Percentiles rank a stretch among this genome's conserved stretches.
Evolutionary conservation across 2,888 invertebrate genomes (phyloP).

Genomic region (Morinoia aosen): DNA sequence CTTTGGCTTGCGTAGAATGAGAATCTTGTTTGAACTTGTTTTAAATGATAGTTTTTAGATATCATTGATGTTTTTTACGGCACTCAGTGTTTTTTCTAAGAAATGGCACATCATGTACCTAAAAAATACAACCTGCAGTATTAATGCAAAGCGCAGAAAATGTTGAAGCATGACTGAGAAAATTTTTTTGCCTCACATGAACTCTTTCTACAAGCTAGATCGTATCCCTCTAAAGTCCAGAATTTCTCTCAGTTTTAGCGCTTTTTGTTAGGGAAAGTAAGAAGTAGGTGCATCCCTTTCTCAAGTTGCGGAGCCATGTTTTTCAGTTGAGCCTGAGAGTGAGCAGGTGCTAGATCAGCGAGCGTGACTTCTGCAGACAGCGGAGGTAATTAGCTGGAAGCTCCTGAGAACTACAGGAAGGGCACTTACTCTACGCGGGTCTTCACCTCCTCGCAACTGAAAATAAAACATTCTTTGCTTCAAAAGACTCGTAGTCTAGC

Average conservation of each 20-base stretch:
- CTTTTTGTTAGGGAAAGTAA: background rate
- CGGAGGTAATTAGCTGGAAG: conserved; percentile 40
- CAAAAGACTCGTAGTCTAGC: background rate
- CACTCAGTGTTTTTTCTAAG: background rate
- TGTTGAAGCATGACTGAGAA: background rate
- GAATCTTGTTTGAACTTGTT: background rate
- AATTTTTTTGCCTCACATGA: background rate
- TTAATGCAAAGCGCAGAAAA: background rate
- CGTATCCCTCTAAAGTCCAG: background rate
- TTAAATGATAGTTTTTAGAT: background rate
- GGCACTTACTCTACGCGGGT: background rate
- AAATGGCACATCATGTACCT: background rate
- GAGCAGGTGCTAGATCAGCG: conserved; percentile 40
- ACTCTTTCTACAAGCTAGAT: background rate
- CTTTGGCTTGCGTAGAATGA: background rate
- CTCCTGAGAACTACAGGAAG: background rate
- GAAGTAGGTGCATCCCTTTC: conserved; percentile 4
- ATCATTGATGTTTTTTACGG: background rate
- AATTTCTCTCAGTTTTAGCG: background rate
- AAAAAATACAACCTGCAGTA: background rate
- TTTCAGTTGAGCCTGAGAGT: conserved; percentile 14
- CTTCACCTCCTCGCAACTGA: background rate
- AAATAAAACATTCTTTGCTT: background rate
- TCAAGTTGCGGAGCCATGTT: conserved; percentile 12
- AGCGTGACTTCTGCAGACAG: conserved; percentile 45